Evolutionary conservation across 2,888 invertebrate species (phyloP), one percentile per base, ranked within the genome.

Genomic region (Andrena camellia): DNA sequence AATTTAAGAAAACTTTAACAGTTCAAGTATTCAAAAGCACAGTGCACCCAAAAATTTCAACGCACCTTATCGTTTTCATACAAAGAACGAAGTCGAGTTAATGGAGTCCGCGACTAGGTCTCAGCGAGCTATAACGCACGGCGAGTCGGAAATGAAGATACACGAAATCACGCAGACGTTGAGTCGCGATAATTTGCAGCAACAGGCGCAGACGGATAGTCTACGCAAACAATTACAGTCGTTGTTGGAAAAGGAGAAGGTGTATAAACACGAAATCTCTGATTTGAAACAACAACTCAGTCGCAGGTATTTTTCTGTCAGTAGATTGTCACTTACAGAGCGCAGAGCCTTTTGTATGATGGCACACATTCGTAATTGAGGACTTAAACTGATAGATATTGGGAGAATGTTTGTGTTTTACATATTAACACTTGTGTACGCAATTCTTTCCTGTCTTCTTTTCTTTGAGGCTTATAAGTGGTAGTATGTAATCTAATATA

Each of bases 231-330:
- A 93, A 71, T 71, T 93, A 57, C 91, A 92, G 20, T 86, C 91
- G 23, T 81, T 90, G 6, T 72, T 86, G 69, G 92, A 93, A 26
- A 91, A 92, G 23, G 93, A 93, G 67, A 95, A 93, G 73, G 95
- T 94, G 54, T 95, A 94, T 59, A 95, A 95, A 83, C 94, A 94
- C 1, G 95, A 95, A 79, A 95, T 95, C 42, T 92, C 94, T 76
- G 95, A 95, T 42, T 88, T 96, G 50, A 95, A 95, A 6, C 92
- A 94, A 20, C 94, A 95, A 74, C 90, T 96, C 2, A 94, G 95
- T 68, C 90, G 92, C 35, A 89, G 90, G 89, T 92, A 86, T 50
- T 59, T 60, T 42, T 35, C 13, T 35, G 13, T 8, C 42, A 20
- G 50, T 7, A 20, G 26, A 23, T 31, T 42, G n/a, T 0, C 5